Evolutionary conservation across 2,888 invertebrate genomes (phyloP), one percentile per base, ranked within the genome.

Genomic region (Drosophila recens): DNA sequence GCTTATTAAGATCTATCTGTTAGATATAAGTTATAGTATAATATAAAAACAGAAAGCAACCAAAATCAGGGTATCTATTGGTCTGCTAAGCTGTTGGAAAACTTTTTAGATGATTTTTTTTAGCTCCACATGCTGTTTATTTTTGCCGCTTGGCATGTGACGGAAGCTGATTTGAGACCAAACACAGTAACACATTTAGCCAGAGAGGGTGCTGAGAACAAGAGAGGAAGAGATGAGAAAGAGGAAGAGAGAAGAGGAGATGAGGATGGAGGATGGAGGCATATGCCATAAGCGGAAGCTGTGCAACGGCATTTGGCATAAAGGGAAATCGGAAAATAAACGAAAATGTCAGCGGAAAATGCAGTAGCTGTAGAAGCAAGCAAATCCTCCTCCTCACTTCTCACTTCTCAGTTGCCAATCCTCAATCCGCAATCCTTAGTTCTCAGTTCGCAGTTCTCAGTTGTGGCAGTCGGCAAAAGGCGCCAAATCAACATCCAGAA

Each of bases 101-200:
- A 10, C 9, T 1, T 43, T 57, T 17, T 62, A 45, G 51, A 49
- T 57, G 52, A 56, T 63, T 65, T 65, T 62, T 66, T 68, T 42
- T 20, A 59, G 64, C 61, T 65, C 30, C 27, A 36, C 42, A 59
- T 67, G 71, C 53, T 84, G 83, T 84, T 84, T 84, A 89, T 84
- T 84, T 89, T 89, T 84, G 87, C 71, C 84, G 85, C 88, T 84
- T 89, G 84, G 85, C 89, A 85, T 85, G 81, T 85, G 84, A 89
- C 84, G 84, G 84, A 85, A 89, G 89, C 84, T 85, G 84, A 85
- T 89, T 85, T 85, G 84, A 89, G 89, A 84, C 84, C 89, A 89
- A 85, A 89, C 84, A 85, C 71, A 87, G 89, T 85, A 85, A 85
- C 84, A 85, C 79, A 85, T 85, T 85, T 85, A 87, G 87, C 75